A percentile compares a stretch with the other conserved stretches of the same genome.
Conservation (phyloP, 2,888 invertebrate genomes). For the Apodemia hepburni region DNA sequence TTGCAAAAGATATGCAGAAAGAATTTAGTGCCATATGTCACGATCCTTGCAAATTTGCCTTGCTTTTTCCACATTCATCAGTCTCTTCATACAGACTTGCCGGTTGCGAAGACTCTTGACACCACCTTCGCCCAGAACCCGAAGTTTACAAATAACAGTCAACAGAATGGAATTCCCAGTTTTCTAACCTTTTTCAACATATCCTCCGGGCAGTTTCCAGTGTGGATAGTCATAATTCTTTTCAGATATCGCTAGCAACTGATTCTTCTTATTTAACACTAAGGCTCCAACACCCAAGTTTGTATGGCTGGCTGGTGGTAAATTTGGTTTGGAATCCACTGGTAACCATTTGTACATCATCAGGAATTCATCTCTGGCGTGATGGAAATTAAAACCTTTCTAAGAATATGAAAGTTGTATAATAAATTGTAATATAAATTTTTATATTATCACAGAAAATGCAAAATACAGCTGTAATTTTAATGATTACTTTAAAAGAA, state of each 20-base stretch:
- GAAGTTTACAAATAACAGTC: too few relatives aligned
- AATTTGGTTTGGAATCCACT: conserved; percentile 76
- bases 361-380: conserved; percentile 89
- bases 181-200: conserved; percentile 87
- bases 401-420: conserved; percentile 54
- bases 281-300: conserved; percentile 90
- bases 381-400: conserved; percentile 94
- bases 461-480: background rate
- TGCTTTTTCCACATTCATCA: too few relatives aligned
- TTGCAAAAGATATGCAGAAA: too few relatives aligned
- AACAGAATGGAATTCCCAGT: background rate
- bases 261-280: conserved; percentile 86
- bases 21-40: too few relatives aligned
- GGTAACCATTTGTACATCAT: conserved; percentile 93
- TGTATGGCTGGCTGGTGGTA: conserved; percentile 90
- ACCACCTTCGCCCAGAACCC: too few relatives aligned
- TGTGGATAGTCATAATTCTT: conserved; percentile 81
- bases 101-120: too few relatives aligned
- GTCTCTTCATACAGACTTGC: too few relatives aligned
- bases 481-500: too few relatives aligned
- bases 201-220: conserved; percentile 97
- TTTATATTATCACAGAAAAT: conserved; percentile 1
- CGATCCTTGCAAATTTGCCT: too few relatives aligned
- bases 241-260: conserved; percentile 91
- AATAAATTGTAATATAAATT: conserved; percentile 15